Evolutionary conservation across 1,140 invertebrate genomes (phyloP), one percentile per base, ranked within the genome.

Genomic region (Lepidurus couesii): DNA sequence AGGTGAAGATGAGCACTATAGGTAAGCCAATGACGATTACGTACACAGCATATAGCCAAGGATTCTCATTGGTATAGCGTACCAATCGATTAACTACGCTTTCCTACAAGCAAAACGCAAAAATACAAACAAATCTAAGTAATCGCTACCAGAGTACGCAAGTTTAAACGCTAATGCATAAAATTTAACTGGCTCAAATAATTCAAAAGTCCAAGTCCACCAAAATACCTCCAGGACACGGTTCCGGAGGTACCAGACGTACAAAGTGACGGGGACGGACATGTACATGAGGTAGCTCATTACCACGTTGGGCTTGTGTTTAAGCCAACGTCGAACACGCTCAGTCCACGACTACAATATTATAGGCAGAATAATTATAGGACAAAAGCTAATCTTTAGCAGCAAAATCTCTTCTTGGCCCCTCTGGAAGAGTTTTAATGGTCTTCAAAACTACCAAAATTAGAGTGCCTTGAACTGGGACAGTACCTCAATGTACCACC

Each of bases 11-110:
- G 81, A 94, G 84, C 80, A 95, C 87, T 81, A 93, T 88, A 44
- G 95, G 90, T 76, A 97, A 84, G 80, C 92, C 92, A 84, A 93
- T 86, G 77, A 91, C 89, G 79, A 97, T 84, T 81, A 97, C 89
- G 85, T 95, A 95, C 26, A 87, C 79, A 77, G 90, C 93, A 91
- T 93, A 97, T 80, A 97, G 88, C 92, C 95, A 96, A 44, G 97
- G 96, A 84, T 95, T 89, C 78, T 94, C 92, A 82, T 94, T 92
- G 79, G 94, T 93, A 81, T 92, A 93, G 84, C 91, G 90, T 81
- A 95, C 87, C 78, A 95, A 85, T 80, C 92, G 91, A 84, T 91
- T 90, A 83, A 96, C 88, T 82, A 94, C 85, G 83, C 91, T 93
- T 83, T 92, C 93, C 93, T 96, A 90, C 81, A 86, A 81, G 82